phyloP scores from a whole-genome alignment of 2,888 invertebrate genomes.

The Leptinotarsa rubiginosa region DNA sequence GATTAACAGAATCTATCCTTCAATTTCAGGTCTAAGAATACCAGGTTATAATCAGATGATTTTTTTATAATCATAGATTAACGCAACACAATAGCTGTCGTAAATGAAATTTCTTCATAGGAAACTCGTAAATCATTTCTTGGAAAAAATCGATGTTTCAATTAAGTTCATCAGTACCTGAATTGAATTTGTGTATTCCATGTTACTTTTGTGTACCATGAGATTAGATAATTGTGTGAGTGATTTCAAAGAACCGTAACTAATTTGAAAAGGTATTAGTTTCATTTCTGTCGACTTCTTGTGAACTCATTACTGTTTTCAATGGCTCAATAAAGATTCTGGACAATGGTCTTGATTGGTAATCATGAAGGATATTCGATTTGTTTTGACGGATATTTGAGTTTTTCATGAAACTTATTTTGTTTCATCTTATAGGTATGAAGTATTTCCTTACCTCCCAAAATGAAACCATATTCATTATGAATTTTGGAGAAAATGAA shows the following conservation, averaged over 20 bases:
- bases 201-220: not conserved
- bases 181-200: conserved; percentile 4
- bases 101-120: not conserved
- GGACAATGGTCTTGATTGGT: not conserved
- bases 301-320: not conserved
- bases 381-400: not conserved
- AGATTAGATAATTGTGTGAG: conserved; percentile 2
- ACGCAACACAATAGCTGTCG: not conserved
- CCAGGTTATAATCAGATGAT: no score
- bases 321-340: not conserved
- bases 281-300: not conserved
- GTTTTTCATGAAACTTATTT: not conserved
- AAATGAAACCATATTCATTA: no score
- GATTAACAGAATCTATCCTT: no score
- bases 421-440: no score
- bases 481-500: no score
- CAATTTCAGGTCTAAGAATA: no score
- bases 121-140: not conserved
- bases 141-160: conserved; percentile 1
- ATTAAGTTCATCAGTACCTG: not conserved
- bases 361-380: not conserved
- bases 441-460: no score
- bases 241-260: not conserved
- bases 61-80: not conserved
- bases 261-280: not conserved